A percentile compares a stretch with the other conserved stretches of the same genome.
These are phyloP conservation scores for Myxocyprinus asiaticus DNA, from an alignment of 2,113 vertebrate species.

Conservation along the genomic window DNA sequence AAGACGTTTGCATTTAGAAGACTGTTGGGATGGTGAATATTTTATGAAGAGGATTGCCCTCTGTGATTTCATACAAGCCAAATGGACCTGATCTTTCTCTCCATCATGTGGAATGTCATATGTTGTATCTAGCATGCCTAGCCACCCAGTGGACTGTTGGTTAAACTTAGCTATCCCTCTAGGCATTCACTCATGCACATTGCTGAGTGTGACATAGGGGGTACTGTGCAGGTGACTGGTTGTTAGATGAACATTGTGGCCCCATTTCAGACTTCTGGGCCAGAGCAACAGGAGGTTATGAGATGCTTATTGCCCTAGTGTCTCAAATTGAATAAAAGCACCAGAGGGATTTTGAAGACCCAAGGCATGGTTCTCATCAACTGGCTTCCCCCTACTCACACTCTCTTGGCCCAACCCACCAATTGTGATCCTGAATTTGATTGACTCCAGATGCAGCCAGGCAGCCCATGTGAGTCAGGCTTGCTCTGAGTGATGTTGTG, in stretches of 20 bases:
- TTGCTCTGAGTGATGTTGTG: background rate
- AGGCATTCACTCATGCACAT: background rate
- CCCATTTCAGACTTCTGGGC: background rate
- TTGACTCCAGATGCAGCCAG: constrained; percentile 11
- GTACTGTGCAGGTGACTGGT: constrained; percentile 3
- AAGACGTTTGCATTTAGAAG: background rate
- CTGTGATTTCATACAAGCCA: background rate
- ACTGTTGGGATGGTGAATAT: constrained; percentile 32
- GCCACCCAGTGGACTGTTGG: background rate
- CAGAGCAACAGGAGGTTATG: background rate
- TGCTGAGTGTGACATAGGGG: background rate
- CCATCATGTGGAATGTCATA: constrained; percentile 1
- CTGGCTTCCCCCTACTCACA: background rate
- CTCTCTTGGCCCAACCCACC: background rate
- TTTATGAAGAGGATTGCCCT: constrained; percentile 19
- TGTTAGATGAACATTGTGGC: background rate
- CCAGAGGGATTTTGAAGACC: constrained; percentile 8
- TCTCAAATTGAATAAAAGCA: constrained; percentile 16
- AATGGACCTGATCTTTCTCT: background rate
- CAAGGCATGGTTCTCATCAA: constrained; percentile 6
- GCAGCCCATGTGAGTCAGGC: background rate
- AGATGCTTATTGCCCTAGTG: background rate
- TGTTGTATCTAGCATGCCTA: background rate
- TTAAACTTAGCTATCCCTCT: background rate
- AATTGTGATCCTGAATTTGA: background rate